These are phyloP conservation scores for Xestia c-nigrum DNA, from an alignment of 2,888 invertebrate species.

Conservation along the genomic window DNA sequence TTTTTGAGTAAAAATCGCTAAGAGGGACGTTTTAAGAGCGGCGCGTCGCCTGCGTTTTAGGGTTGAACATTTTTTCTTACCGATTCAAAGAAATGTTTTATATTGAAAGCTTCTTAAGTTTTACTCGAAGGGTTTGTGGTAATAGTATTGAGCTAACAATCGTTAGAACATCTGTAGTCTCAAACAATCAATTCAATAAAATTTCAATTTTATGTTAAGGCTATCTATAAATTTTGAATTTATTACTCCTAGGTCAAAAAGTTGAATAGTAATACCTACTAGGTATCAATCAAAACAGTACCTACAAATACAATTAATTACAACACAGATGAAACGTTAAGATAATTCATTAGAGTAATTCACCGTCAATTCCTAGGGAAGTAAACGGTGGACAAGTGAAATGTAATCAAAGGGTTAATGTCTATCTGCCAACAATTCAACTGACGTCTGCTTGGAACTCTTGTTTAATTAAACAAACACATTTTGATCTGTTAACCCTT, in stretches of 20 bases:
- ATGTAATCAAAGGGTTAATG: constrained; percentile 81
- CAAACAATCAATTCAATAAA: too few relatives aligned
- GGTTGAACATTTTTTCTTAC: constrained; percentile 6
- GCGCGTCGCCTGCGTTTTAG: background rate
- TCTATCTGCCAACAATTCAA: constrained; percentile 78
- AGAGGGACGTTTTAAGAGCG: constrained; percentile 44
- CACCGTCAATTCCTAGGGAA: constrained; percentile 64
- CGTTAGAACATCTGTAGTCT: background rate
- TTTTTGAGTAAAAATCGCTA: constrained; percentile 57
- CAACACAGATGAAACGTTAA: constrained; percentile 59
- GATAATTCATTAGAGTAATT: constrained; percentile 61
- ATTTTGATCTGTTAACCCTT: constrained; percentile 66
- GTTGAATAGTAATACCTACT: background rate
- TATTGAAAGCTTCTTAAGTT: background rate
- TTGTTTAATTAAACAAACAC: constrained; percentile 80
- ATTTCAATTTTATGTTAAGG: too few relatives aligned
- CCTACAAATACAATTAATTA: constrained; percentile 20
- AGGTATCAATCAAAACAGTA: constrained; percentile 19
- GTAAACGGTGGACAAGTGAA: constrained; percentile 76
- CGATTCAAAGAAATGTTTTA: background rate
- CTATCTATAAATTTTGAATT: background rate
- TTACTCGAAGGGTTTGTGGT: background rate
- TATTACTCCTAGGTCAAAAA: background rate
- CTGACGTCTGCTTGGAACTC: constrained; percentile 78
- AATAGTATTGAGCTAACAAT: background rate